These are phyloP conservation scores for Lophura nycthemera DNA, from an alignment of 2,113 vertebrate genomes.

Conservation along the genomic window DNA sequence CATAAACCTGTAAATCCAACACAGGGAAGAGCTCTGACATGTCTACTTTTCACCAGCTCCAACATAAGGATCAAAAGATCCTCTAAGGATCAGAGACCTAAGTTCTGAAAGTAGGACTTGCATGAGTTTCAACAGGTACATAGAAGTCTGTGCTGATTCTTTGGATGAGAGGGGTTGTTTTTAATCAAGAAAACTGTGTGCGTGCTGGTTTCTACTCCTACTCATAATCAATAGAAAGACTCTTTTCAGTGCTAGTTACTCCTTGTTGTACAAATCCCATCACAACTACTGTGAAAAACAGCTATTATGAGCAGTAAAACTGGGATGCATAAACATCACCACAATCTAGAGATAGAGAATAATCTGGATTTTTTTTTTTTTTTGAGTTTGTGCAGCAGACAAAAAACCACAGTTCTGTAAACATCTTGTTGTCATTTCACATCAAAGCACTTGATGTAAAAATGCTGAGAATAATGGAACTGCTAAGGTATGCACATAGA, in stretches of 20 bases:
- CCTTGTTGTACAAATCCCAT: background rate
- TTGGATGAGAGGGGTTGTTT: background rate
- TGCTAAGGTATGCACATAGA: background rate
- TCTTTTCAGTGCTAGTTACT: background rate
- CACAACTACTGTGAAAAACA: background rate
- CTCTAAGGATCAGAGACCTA: background rate
- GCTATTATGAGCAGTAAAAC: background rate
- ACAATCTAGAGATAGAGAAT: background rate
- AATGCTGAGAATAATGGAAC: background rate
- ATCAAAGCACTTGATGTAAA: background rate
- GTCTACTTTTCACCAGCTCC: background rate
- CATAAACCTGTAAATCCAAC: background rate
- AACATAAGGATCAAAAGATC: background rate
- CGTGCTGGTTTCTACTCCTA: background rate
- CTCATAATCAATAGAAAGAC: background rate
- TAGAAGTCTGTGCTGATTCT: background rate
- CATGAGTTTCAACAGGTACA: background rate
- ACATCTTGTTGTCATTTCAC: background rate
- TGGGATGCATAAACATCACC: fast-evolving
- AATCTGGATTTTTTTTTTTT: too few species aligned
- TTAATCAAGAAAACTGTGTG: background rate
- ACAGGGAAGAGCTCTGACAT: background rate
- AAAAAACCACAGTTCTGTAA: background rate
- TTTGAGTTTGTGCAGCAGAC: background rate
- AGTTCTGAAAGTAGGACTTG: background rate